Evolutionary conservation across 2,888 invertebrate species (phyloP), one percentile per base, ranked within the genome.

Genomic region (Apamea crenata): DNA sequence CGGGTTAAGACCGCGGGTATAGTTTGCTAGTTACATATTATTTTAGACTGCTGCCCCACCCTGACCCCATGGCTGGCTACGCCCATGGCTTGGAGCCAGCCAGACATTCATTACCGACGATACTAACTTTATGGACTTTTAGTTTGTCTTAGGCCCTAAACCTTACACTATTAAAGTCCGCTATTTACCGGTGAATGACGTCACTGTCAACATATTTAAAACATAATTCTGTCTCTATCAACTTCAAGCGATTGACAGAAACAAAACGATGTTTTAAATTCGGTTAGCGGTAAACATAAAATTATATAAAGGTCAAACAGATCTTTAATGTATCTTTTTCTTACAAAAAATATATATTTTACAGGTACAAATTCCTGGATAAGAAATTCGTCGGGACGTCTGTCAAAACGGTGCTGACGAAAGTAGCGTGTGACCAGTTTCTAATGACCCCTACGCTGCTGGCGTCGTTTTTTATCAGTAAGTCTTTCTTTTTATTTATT

Each of bases 351-450:
- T 16, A 36, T 16, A 18, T 5, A 44, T 77, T 63, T 69, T 94
- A 74, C 91, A 99, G 99, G 98, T 99, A 99, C 94, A 98, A 97
- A 95, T 98, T 98, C 97, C 93, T 99, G 84, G 99, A 99, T 93
- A 96, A 95, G 79, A 97, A 97, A 84, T 98, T 98, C 88, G 97
- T 97, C 0, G 99, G 98, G 2, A 98, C 97, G 1, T 93, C 98
- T 0, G 93, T 96, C 21, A 97, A 96, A 92, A 97, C 97, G 0
- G 97, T 99, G 47, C 91, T 97, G 0, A 97, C 97, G 83, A 99
- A 99, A 95, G 97, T 99, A 71, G 91, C 98, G 0, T 93, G 98
- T 78, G 99, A 99, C 94, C 99, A 99, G 95, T 98, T 98, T 90
- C 80, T 98, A 6, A 97, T 98, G 94, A 98, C 99, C 1, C 98